Conservation (phyloP, 1,140 invertebrate genomes). For the Saccostrea cuccullata region DNA sequence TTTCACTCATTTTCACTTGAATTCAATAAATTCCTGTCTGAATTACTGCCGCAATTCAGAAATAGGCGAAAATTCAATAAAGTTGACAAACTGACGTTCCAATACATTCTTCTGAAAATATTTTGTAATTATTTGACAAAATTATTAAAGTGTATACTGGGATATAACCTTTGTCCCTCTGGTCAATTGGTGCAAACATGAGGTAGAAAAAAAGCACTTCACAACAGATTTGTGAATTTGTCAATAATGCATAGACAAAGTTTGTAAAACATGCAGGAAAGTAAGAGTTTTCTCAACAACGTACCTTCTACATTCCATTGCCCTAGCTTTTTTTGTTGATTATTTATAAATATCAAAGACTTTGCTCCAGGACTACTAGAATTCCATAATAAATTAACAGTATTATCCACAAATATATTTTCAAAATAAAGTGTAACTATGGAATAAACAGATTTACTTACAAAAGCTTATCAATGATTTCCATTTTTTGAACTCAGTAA, state of each 20-base stretch:
- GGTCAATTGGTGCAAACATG: conserved; percentile 1
- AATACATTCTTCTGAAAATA: background rate
- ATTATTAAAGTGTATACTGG: background rate
- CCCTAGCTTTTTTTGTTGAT: background rate
- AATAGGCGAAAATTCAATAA: background rate
- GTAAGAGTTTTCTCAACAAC: too few species aligned
- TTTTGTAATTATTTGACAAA: conserved; percentile 17
- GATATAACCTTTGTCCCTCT: background rate
- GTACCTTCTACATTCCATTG: background rate
- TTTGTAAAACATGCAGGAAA: too few species aligned
- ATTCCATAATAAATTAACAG: background rate
- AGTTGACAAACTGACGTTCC: background rate
- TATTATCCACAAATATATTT: background rate
- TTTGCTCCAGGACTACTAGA: background rate
- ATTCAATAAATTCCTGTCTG: conserved; percentile 17
- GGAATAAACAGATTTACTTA: conserved; percentile 9
- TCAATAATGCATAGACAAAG: background rate
- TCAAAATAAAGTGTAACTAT: conserved; percentile 2
- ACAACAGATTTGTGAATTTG: background rate
- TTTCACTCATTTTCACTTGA: conserved; percentile 18
- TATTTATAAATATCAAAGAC: background rate
- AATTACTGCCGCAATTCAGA: background rate
- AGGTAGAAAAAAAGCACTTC: background rate
- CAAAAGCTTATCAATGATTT: conserved; percentile 2
- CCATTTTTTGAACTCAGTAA: background rate